Conservation (phyloP, 1,140 invertebrate species). For the Pachypsylla venusta region DNA sequence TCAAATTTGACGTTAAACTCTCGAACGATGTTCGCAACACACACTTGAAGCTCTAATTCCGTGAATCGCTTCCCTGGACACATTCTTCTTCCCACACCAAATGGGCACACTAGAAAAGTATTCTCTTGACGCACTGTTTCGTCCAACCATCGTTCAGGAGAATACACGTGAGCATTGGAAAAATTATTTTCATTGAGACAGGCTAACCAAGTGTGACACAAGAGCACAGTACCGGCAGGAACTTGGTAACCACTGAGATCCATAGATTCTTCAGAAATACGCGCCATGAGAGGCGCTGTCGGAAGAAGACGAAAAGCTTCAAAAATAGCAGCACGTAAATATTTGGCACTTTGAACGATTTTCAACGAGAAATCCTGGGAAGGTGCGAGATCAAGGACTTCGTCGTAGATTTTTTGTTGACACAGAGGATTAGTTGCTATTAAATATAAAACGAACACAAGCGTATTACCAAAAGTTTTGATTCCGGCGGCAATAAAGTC, state of each 20-base stretch:
- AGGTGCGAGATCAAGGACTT: slow-evolving; percentile 42
- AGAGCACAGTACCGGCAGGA: slow-evolving; percentile 62
- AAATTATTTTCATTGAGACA: slow-evolving; percentile 65
- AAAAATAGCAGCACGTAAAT: slow-evolving; percentile 68
- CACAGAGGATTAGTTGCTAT: slow-evolving; percentile 49
- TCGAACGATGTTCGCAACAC: slow-evolving; percentile 55
- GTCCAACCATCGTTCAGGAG: slow-evolving; percentile 67
- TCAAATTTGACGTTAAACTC: slow-evolving; percentile 50
- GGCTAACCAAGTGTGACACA: slow-evolving; percentile 70
- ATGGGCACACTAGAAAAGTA: slow-evolving; percentile 58
- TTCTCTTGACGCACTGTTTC: slow-evolving; percentile 33
- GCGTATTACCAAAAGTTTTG: slow-evolving; percentile 68
- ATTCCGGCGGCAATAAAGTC: slow-evolving; percentile 77
- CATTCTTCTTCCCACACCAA: slow-evolving; percentile 66
- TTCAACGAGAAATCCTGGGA: slow-evolving; percentile 41
- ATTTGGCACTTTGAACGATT: slow-evolving; percentile 47
- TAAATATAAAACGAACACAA: slow-evolving; percentile 61
- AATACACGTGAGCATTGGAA: slow-evolving; percentile 50
- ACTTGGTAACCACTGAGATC: slow-evolving; percentile 58
- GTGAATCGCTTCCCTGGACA: slow-evolving; percentile 71
- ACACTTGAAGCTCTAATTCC: slow-evolving; percentile 55
- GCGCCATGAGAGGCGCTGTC: slow-evolving; percentile 63
- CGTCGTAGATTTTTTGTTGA: slow-evolving; percentile 58
- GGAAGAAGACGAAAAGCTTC: slow-evolving; percentile 73
- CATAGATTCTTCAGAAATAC: slow-evolving; percentile 61